Evolutionary conservation across 92 coral and sea anemone genomes (phyloP), one percentile per base, ranked within the genome.

Genomic region (Porites rus): DNA sequence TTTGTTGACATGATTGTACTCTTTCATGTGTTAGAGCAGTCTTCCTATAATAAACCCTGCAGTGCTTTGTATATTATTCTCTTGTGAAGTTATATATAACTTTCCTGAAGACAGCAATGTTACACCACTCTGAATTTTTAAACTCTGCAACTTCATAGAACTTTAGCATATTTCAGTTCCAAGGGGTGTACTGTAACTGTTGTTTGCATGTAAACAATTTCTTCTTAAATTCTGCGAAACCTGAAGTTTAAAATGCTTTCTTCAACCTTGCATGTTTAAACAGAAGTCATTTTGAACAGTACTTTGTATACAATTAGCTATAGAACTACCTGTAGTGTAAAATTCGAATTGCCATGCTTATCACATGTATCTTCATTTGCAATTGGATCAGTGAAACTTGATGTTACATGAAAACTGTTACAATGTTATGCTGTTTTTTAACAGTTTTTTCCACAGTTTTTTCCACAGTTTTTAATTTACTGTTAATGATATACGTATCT

Each of bases 1-100:
- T 82, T 82, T 82, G 78, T 72, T 82, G 86, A 81, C 65, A 25
- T 24, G 46, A 38, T 38, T 20, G 9, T 81, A 56, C 77, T 81
- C 14, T 81, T 38, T 58, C 20, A 69, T 31, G 59, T 9, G 65
- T 59, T 11, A 12, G 59, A 10, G n/a, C 46, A 38, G 46, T 38
- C 46, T 38, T 38, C 4, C 6, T 38, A 38, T 4, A 38, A 38
- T 4, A 38, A 38, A 38, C 46, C 46, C 46, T 38, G 46, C 46
- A 38, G 46, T 38, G 46, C 46, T 38, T 38, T 38, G 46, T 38
- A 38, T 38, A 38, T 38, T 38, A 38, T 38, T 38, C 46, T 38
- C 4, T 38, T 38, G 46, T 38, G 46, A 38, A 38, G 46, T 38
- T 38, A 38, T 38, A 38, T 38, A 38, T 38, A 38, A 6, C 46